A percentile compares a stretch with the other conserved stretches of the same genome.
Conservation (phyloP, 2,797 vertebrate genomes). For the Hippopotamyrus pictus region DNA sequence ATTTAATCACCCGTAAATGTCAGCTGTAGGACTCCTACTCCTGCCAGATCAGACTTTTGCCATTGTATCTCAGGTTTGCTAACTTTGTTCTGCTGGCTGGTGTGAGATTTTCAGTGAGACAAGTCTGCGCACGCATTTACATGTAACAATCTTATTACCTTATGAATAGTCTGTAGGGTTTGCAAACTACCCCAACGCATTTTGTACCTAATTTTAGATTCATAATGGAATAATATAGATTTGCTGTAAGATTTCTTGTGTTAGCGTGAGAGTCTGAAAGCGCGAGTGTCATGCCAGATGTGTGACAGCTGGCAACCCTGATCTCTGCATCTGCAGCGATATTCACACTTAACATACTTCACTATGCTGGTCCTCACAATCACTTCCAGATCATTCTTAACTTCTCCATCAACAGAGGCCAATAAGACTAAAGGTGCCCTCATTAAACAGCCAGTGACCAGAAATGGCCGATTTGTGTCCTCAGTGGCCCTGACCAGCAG, state of each 20-base stretch:
- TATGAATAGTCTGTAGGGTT: background rate
- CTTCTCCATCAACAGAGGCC: background rate
- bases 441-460: background rate
- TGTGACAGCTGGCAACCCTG: background rate
- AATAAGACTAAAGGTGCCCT: background rate
- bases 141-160: background rate
- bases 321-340: background rate
- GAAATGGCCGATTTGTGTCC: background rate
- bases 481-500: background rate
- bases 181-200: background rate
- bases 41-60: background rate
- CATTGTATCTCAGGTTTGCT: background rate
- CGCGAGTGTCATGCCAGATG: background rate
- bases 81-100: background rate
- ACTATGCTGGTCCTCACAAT: background rate
- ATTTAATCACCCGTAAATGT: background rate
- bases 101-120: background rate
- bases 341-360: background rate
- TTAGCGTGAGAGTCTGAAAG: background rate
- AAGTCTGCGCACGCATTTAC: background rate
- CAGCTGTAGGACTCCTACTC: background rate
- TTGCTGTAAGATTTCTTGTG: background rate
- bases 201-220: background rate
- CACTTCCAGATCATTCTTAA: background rate
- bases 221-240: background rate